Percentiles rank a stretch among this genome's conserved stretches.
phyloP scores from a whole-genome alignment of 2,797 vertebrate genomes.

The Neostethus bicornis region DNA sequence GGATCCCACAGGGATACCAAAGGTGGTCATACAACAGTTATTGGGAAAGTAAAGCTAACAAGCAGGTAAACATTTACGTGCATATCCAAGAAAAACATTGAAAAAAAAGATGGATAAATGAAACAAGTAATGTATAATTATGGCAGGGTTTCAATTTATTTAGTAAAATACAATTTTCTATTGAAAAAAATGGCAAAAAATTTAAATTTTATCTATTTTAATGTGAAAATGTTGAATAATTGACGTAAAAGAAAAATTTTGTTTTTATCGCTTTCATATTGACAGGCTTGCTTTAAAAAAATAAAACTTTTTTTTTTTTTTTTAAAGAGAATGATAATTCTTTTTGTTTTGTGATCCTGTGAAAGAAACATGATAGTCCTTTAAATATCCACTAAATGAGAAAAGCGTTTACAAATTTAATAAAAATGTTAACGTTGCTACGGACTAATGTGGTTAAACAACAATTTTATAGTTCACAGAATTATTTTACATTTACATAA shows the following conservation, averaged over 20 bases:
- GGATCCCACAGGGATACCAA: slow-evolving; percentile 80
- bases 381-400: slow-evolving; percentile 30
- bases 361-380: slow-evolving; percentile 20
- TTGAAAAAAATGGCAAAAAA: slow-evolving; percentile 68
- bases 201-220: slow-evolving; percentile 86
- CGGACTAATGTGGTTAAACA: slow-evolving; percentile 7
- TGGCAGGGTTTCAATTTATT: slow-evolving; percentile 71
- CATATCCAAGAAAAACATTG: slow-evolving; percentile 55
- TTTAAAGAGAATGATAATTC: too few relatives aligned
- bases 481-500: slow-evolving; percentile 23
- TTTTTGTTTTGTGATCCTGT: too few relatives aligned
- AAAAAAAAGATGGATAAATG: slow-evolving; percentile 62
- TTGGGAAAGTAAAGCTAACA: slow-evolving; percentile 62
- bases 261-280: too few relatives aligned
- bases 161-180: slow-evolving; percentile 73
- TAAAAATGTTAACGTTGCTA: slow-evolving; percentile 15
- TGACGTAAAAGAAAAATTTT: too few relatives aligned
- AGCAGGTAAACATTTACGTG: slow-evolving; percentile 78
- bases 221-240: slow-evolving; percentile 76
- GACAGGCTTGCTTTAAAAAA: too few relatives aligned
- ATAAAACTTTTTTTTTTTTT: too few relatives aligned
- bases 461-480: slow-evolving; percentile 20
- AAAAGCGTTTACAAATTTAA: slow-evolving; percentile 4
- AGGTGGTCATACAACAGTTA: slow-evolving; percentile 75
- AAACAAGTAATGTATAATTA: slow-evolving; percentile 72